Percentiles rank a stretch among this genome's conserved stretches.
These are phyloP conservation scores for Pseudomyrmex cubaensis DNA, from an alignment of 1,140 invertebrate genomes.

Conservation along the genomic window DNA sequence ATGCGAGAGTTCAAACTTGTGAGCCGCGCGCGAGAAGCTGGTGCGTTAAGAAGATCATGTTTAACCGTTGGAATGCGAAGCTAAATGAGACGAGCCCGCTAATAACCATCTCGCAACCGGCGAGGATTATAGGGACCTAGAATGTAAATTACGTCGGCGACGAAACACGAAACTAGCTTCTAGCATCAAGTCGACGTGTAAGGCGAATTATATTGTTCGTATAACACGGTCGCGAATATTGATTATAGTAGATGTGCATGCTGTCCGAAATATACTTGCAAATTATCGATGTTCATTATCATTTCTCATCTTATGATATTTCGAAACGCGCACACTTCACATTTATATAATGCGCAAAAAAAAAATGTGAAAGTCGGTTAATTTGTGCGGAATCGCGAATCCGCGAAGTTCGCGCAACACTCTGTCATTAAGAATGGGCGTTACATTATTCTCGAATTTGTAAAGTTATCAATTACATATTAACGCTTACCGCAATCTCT, in stretches of 20 bases:
- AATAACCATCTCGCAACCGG: conserved; percentile 7
- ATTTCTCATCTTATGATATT: neutral
- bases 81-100: neutral
- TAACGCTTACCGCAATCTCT: neutral
- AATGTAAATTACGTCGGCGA: neutral
- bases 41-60: conserved; percentile 8
- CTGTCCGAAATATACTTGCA: too few relatives aligned
- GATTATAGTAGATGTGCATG: neutral
- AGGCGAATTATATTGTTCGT: neutral
- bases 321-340: neutral
- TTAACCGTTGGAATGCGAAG: neutral
- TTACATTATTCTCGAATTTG: neutral
- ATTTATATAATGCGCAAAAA: too few relatives aligned
- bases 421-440: neutral
- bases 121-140: neutral
- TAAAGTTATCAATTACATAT: neutral
- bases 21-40: neutral
- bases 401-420: neutral
- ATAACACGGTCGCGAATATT: neutral
- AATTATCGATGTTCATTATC: neutral
- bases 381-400: neutral
- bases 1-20: neutral
- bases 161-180: neutral
- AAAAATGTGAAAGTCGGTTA: too few relatives aligned
- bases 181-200: neutral